phyloP scores from a whole-genome alignment of 1,140 invertebrate genomes.

The Oryzaephilus surinamensis region DNA sequence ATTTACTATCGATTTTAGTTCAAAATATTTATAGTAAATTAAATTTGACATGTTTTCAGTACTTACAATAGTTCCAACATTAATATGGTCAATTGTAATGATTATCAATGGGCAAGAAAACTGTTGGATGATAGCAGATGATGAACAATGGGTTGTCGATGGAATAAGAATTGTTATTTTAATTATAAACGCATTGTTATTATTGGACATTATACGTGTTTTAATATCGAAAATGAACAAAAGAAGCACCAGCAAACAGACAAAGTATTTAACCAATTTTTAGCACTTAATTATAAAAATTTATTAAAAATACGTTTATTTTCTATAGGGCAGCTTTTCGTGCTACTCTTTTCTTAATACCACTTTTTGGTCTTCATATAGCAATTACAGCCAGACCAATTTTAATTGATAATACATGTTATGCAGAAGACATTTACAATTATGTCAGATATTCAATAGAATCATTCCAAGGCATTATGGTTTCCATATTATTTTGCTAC shows the following conservation, averaged over 20 bases:
- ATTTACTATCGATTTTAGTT: background rate
- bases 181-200: conserved; percentile 39
- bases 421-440: conserved; percentile 42
- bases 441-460: conserved; percentile 43
- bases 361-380: conserved; percentile 30
- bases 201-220: conserved; percentile 43
- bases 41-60: conserved; percentile 31
- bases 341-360: conserved; percentile 27
- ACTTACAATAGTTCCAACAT: conserved; percentile 37
- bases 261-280: conserved; percentile 20
- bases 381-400: conserved; percentile 24
- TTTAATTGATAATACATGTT: conserved; percentile 34
- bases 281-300: no score
- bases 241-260: conserved; percentile 37
- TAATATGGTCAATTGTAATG: conserved; percentile 41
- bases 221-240: conserved; percentile 42
- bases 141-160: conserved; percentile 43
- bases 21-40: conserved; percentile 1
- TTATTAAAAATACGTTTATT: conserved; percentile 3
- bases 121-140: conserved; percentile 45
- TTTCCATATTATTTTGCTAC: conserved; percentile 48
- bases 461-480: conserved; percentile 44
- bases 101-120: conserved; percentile 35
- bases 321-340: conserved; percentile 25
- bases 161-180: conserved; percentile 42